These are phyloP conservation scores for Apistogramma diplotaenia DNA, from an alignment of 2,113 vertebrate genomes.

Conservation along the genomic window DNA sequence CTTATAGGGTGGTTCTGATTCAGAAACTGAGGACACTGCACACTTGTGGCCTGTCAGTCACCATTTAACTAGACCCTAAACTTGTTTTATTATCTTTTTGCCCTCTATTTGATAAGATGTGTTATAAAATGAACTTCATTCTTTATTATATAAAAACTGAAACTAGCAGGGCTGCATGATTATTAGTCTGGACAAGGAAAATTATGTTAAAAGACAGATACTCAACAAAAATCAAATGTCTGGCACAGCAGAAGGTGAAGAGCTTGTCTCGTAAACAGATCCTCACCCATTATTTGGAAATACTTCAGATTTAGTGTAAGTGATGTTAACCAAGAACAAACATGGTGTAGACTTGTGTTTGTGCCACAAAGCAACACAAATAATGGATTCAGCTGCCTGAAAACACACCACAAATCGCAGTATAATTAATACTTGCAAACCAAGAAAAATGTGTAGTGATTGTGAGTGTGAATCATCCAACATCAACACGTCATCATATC, in stretches of 20 bases:
- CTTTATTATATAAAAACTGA: no score
- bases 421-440: neutral
- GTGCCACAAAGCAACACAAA: neutral
- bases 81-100: no score
- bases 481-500: neutral
- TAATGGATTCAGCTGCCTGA: neutral
- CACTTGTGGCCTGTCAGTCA: neutral
- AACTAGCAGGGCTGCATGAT: no score
- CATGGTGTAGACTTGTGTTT: neutral
- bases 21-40: neutral
- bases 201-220: no score
- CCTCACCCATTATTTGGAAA: no score
- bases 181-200: no score
- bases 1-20: neutral
- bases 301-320: no score
- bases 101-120: no score
- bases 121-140: no score
- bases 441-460: neutral
- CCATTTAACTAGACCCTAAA: neutral
- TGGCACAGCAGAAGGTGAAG: no score
- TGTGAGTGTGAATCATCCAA: neutral
- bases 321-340: neutral
- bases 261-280: no score
- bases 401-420: fast-evolving
- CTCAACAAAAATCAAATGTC: no score